Evolutionary conservation across 2,888 invertebrate species (phyloP).

Genomic region (Scaptomyza parva): DNA sequence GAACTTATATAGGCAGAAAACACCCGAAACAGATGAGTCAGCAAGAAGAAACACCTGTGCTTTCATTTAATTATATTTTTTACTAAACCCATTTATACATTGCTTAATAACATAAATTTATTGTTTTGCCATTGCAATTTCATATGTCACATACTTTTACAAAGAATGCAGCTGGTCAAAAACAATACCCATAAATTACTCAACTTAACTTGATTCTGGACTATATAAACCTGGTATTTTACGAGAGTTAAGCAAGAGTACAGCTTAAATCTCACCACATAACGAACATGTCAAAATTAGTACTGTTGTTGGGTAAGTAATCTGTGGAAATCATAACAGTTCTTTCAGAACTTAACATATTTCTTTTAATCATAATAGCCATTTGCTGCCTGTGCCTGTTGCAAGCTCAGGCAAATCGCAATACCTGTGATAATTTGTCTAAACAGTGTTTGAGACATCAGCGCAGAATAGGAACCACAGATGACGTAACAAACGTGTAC

Average conservation of each 20-base stretch:
- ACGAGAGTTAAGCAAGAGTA: conserved; percentile 8
- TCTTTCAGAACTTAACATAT: background rate
- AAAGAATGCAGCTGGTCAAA: conserved; percentile 4
- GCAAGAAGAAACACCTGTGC: conserved; percentile 17
- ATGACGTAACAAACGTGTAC: conserved; percentile 36
- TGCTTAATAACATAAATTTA: too few species aligned
- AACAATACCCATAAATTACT: conserved; percentile 14
- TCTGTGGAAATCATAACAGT: accelerated
- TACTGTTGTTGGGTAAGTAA: conserved; percentile 54
- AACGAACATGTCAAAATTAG: conserved; percentile 50
- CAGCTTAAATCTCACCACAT: background rate
- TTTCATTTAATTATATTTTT: background rate
- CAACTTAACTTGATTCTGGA: background rate
- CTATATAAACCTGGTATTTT: conserved; percentile 35
- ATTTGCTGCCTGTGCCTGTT: conserved; percentile 39
- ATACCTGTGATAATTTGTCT: conserved; percentile 28
- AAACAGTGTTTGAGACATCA: conserved; percentile 26
- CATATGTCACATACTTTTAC: too few species aligned
- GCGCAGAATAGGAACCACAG: conserved; percentile 28
- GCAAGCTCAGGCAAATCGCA: conserved; percentile 33
- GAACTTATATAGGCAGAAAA: conserved; percentile 36
- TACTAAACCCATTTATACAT: background rate
- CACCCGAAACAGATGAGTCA: background rate
- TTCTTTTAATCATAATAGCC: conserved; percentile 20
- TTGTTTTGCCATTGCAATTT: background rate